These are phyloP conservation scores for Lamprologus sp. DNA, from an alignment of 2,113 vertebrate species.

Conservation along the genomic window DNA sequence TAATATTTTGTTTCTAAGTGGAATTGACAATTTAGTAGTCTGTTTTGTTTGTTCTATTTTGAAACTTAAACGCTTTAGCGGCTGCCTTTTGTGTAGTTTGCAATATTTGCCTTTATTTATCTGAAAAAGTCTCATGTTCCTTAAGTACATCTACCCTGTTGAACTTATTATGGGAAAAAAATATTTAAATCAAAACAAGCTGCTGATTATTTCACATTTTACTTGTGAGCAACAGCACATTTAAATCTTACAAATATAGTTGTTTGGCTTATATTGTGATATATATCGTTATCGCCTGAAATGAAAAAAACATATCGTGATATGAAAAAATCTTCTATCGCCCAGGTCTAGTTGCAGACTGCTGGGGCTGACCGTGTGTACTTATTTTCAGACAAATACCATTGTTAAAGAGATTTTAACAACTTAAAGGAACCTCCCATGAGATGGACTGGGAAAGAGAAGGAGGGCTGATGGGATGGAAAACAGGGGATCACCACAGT, in stretches of 20 bases:
- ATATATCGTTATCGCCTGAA: neutral
- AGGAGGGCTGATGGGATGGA: neutral
- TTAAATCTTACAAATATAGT: neutral
- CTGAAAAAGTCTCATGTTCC: neutral
- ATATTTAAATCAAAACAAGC: neutral
- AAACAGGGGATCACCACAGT: conserved; percentile 23
- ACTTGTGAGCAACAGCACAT: neutral
- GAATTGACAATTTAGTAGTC: neutral
- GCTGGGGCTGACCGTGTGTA: neutral
- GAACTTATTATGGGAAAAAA: neutral
- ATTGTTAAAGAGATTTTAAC: neutral
- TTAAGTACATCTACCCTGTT: neutral
- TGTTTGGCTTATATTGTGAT: neutral
- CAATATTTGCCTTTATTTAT: neutral
- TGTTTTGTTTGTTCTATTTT: neutral
- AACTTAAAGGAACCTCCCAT: conserved; percentile 7
- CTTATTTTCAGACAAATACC: neutral
- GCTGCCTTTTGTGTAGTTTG: neutral
- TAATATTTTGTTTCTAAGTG: neutral
- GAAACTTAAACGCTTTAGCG: neutral
- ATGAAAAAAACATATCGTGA: neutral
- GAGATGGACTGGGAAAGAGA: neutral
- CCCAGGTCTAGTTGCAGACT: neutral
- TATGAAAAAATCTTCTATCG: neutral
- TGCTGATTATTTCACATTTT: neutral